Evolutionary conservation across 1,140 invertebrate genomes (phyloP).

Genomic region (Dryas iulia): DNA sequence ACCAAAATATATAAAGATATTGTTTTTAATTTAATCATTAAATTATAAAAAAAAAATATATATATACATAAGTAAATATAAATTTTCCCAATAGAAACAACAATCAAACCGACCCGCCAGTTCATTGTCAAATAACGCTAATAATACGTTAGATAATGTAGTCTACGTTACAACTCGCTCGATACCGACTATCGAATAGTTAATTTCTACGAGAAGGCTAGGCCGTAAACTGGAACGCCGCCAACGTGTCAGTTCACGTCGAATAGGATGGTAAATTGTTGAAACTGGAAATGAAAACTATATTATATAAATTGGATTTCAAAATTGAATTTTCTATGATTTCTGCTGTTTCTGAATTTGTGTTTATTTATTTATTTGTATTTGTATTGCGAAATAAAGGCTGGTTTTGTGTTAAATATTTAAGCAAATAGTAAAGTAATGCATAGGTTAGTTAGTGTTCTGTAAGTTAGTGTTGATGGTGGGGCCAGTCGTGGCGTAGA

Average conservation of each 20-base stretch:
- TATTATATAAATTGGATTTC: background rate
- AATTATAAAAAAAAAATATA: too few relatives aligned
- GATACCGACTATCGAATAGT: background rate
- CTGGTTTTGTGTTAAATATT: too few relatives aligned
- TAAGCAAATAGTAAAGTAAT: too few relatives aligned
- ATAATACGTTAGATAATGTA: background rate
- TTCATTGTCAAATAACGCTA: background rate
- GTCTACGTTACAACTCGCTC: background rate
- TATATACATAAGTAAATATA: too few relatives aligned
- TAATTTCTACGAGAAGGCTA: background rate
- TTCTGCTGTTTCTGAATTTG: background rate
- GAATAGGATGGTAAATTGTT: background rate
- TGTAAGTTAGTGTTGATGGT: too few relatives aligned
- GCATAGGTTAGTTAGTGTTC: too few relatives aligned
- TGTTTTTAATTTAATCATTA: too few relatives aligned
- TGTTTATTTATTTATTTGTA: background rate
- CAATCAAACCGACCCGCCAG: background rate
- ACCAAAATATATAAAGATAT: too few relatives aligned
- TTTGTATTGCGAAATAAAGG: background rate
- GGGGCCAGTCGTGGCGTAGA: too few relatives aligned
- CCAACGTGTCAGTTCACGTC: background rate
- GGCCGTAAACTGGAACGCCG: slow-evolving; percentile 1
- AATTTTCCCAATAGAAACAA: too few relatives aligned
- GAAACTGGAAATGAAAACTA: background rate
- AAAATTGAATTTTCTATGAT: slow-evolving; percentile 2